phyloP scores from a whole-genome alignment of 2,113 vertebrate species.

The Empidonax traillii region DNA sequence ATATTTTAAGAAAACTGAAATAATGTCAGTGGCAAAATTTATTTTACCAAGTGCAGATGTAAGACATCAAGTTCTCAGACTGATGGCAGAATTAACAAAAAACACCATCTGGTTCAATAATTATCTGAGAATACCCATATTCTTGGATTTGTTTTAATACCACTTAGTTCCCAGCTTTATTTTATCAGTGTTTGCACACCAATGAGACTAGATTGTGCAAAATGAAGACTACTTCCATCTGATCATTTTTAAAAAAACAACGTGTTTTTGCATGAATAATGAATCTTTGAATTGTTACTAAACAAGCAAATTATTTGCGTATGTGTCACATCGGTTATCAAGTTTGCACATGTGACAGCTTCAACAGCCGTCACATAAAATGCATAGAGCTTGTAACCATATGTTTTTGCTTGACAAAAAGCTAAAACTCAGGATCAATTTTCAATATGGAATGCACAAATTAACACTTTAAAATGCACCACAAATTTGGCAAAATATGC shows the following conservation, averaged over 20 bases:
- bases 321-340: conserved; percentile 83
- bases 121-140: conserved; percentile 83
- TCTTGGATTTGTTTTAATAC: conserved; percentile 81
- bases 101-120: conserved; percentile 89
- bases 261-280: conserved; percentile 80
- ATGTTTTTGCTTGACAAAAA: conserved; percentile 89
- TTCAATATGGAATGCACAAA: conserved; percentile 85
- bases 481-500: conserved; percentile 80
- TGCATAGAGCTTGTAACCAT: conserved; percentile 84
- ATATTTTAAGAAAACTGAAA: conserved; percentile 86
- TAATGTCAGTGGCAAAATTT: conserved; percentile 83
- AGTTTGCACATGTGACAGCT: conserved; percentile 84
- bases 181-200: conserved; percentile 81
- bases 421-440: conserved; percentile 85
- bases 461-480: conserved; percentile 84
- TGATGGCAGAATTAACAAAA: conserved; percentile 87
- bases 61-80: conserved; percentile 86
- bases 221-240: conserved; percentile 79
- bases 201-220: conserved; percentile 75
- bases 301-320: conserved; percentile 86
- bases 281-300: conserved; percentile 82
- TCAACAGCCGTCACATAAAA: conserved; percentile 87
- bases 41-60: conserved; percentile 87
- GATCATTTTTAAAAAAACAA: conserved; percentile 75
- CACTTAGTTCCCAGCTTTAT: conserved; percentile 78